Evolutionary conservation across 1,140 invertebrate genomes (phyloP), one percentile per base, ranked within the genome.

Genomic region (Zaprionus tsacasi): DNA sequence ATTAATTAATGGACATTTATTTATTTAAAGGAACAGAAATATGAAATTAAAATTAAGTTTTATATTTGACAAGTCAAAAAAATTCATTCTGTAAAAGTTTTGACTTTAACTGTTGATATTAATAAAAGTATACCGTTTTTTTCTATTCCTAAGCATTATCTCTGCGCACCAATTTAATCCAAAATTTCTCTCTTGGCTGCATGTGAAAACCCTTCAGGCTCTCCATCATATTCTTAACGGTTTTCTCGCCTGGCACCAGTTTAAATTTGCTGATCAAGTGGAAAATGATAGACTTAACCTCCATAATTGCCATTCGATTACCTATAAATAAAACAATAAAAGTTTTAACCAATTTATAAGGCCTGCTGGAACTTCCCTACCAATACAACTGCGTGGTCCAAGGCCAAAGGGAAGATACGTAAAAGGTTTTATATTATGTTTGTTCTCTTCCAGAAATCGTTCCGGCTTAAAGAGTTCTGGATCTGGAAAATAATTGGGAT

Each of bases 391-490:
- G 38, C 94, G 91, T 0, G 93, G 93, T 4, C 93, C 93, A 1
- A 93, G 13, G 3, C 93, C 93, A 52, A 94, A 94, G 5, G 93
- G 86, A 2, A 93, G 27, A 59, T 91, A 93, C 0, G 83, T 75
- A 52, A 81, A 76, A 8, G 91, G 79, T 12, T 88, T 79, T 0
- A 89, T 56, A 0, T 81, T 69, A 1, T 66, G 40, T 36, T 91
- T 92, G 58, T 93, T 93, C 40, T 94, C 92, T 5, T 93, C 92
- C 4, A 93, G 83, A 70, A 94, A 95, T 25, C 95, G 73, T 55
- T 94, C 93, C 0, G 94, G 94, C 70, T 93, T 78, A 58, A 94
- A 95, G 48, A 82, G 79, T 15, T 94, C 92, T 2, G 94, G 94
- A 38, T 95, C 82, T 0, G 90, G 79, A 36, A 76, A 96, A 48